A percentile compares a stretch with the other conserved stretches of the same genome.
These are phyloP conservation scores for Boloria euphrosyne DNA, from an alignment of 2,888 invertebrate genomes.

Conservation along the genomic window DNA sequence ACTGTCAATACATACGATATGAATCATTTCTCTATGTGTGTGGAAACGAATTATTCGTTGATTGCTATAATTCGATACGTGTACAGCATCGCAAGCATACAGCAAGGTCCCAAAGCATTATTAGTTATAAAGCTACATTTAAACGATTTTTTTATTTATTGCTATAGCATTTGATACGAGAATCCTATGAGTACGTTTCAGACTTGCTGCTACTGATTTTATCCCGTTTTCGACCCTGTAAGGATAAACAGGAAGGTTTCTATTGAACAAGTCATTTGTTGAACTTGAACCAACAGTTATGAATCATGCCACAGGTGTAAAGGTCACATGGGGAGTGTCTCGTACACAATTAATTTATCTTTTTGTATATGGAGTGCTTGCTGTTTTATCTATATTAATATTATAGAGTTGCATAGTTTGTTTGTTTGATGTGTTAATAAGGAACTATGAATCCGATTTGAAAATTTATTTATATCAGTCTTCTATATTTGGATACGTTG, in stretches of 20 bases:
- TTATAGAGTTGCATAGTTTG: no score
- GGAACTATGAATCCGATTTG: no score
- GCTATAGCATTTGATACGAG: conserved; percentile 41
- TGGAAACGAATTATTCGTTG: conserved; percentile 59
- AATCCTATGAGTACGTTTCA: conserved; percentile 41
- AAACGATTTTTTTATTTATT: conserved; percentile 45
- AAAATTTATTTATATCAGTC: no score
- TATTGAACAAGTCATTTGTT: conserved; percentile 54
- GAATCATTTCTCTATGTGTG: conserved; percentile 51
- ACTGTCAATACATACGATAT: conserved; percentile 37
- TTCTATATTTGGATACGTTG: no score
- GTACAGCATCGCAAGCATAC: conserved; percentile 58
- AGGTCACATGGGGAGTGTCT: conserved; percentile 27
- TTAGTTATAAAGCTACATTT: conserved; percentile 12
- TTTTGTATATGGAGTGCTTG: conserved; percentile 1
- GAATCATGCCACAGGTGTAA: conserved; percentile 38
- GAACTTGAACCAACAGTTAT: conserved; percentile 41
- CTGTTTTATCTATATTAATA: neutral
- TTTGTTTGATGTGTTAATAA: no score
- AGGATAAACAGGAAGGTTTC: conserved; percentile 74
- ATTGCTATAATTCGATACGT: conserved; percentile 68
- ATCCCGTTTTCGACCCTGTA: conserved; percentile 56
- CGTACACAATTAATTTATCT: conserved; percentile 20
- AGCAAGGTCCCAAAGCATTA: conserved; percentile 50
- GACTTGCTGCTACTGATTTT: conserved; percentile 42